phyloP scores from a whole-genome alignment of 2,888 invertebrate species.

The Argyresthia albistria region DNA sequence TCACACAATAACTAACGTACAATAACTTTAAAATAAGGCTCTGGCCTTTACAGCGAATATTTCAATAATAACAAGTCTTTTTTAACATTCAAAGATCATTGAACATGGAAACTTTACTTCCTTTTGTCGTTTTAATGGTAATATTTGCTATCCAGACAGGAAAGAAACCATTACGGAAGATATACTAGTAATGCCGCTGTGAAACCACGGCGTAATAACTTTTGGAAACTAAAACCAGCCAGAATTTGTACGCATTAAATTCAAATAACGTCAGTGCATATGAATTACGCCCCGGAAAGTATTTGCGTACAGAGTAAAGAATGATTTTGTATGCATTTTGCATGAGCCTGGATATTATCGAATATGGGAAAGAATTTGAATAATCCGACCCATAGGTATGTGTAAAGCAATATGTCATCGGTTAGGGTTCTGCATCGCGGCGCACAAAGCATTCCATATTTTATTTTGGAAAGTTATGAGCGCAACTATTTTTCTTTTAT shows the following conservation, averaged over 20 bases:
- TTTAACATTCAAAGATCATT: no score
- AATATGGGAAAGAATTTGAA: slow-evolving; percentile 64
- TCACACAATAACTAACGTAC: no score
- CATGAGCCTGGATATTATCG: slow-evolving; percentile 64
- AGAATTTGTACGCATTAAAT: slow-evolving; percentile 56
- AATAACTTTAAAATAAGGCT: no score
- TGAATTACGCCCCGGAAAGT: slow-evolving; percentile 55
- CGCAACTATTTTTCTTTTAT: slow-evolving; percentile 2
- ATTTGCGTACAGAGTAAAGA: slow-evolving; percentile 61
- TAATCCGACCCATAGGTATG: slow-evolving; percentile 30
- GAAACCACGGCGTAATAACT: not conserved
- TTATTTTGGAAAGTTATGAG: slow-evolving; percentile 3
- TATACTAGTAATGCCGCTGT: slow-evolving; percentile 6
- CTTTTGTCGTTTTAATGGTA: no score
- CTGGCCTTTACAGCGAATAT: no score
- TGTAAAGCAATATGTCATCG: slow-evolving; percentile 51
- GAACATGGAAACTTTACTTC: no score
- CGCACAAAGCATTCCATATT: slow-evolving; percentile 48
- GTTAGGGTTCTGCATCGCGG: slow-evolving; percentile 16
- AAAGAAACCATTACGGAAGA: not conserved
- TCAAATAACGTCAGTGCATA: slow-evolving; percentile 62
- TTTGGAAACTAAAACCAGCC: slow-evolving; percentile 20
- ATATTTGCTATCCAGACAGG: no score
- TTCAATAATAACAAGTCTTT: no score
- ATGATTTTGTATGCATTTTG: slow-evolving; percentile 71